phyloP scores from a whole-genome alignment of 2,888 invertebrate species.

The Phengaris arion region DNA sequence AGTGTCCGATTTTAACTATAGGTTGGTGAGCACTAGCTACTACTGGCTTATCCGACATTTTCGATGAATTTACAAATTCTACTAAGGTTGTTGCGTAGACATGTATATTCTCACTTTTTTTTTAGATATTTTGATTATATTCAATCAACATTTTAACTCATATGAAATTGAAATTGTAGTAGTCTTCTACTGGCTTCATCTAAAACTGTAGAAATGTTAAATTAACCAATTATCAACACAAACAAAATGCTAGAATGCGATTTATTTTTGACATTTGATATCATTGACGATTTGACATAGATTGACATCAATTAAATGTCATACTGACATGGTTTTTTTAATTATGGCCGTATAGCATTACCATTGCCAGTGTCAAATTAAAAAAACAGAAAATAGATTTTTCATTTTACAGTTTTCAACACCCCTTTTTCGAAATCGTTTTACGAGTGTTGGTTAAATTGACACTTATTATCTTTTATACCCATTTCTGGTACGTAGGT shows the following conservation, averaged over 20 bases:
- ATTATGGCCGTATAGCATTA: too few species aligned
- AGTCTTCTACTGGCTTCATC: neutral
- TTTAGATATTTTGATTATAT: neutral
- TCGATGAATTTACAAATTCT: slow-evolving; percentile 17
- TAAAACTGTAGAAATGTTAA: neutral
- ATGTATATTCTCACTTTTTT: neutral
- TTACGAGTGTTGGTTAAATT: too few species aligned
- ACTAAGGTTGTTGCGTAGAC: slow-evolving; percentile 27
- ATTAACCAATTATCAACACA: neutral
- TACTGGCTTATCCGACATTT: slow-evolving; percentile 67
- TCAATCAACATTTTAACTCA: neutral
- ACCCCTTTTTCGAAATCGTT: too few species aligned
- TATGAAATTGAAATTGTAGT: neutral
- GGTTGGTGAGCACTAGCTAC: slow-evolving; percentile 80
- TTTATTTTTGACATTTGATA: neutral
- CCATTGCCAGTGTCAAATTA: too few species aligned
- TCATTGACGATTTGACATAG: neutral
- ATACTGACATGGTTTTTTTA: too few species aligned
- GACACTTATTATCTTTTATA: too few species aligned
- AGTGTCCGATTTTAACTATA: slow-evolving; percentile 98
- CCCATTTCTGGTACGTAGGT: too few species aligned
- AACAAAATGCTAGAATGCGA: neutral
- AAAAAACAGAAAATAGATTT: too few species aligned
- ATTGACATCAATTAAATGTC: too few species aligned
- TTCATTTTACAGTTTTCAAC: too few species aligned